Evolutionary conservation across 2,113 vertebrate genomes (phyloP).

Genomic region (Corydoras maculifer): DNA sequence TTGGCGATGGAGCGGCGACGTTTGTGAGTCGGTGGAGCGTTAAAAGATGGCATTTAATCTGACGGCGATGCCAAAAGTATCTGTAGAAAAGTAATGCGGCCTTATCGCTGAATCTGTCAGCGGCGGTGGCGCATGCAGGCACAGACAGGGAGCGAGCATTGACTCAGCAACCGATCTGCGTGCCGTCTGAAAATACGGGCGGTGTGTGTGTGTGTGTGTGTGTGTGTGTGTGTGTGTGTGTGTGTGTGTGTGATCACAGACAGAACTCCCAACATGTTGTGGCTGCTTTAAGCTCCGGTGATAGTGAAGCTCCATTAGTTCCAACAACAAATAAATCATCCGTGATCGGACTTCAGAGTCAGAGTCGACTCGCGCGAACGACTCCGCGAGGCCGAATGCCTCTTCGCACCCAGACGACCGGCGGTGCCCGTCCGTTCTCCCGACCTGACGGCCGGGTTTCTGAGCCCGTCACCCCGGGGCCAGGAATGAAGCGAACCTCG

Average conservation of each 20-base stretch:
- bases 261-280: constrained; percentile 34
- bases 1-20: neutral
- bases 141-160: constrained; percentile 37
- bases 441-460: too few relatives aligned
- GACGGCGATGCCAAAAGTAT: constrained; percentile 17
- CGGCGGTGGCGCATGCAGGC: constrained; percentile 33
- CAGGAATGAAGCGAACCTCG: too few relatives aligned
- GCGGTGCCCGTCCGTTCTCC: too few relatives aligned
- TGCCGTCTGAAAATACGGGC: constrained; percentile 44
- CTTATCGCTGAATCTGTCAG: constrained; percentile 33
- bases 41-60: constrained; percentile 30
- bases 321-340: neutral
- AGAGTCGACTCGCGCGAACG: too few relatives aligned
- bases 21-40: constrained; percentile 23
- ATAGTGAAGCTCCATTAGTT: neutral
- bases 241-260: constrained; percentile 14
- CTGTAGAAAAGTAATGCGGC: constrained; percentile 2
- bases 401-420: too few relatives aligned
- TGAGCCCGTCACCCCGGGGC: too few relatives aligned
- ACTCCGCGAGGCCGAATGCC: too few relatives aligned
- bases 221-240: constrained; percentile 22
- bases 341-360: neutral
- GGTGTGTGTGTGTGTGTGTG: constrained; percentile 25
- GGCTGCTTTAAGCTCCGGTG: constrained; percentile 15
- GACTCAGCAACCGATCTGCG: constrained; percentile 40